A percentile compares a stretch with the other conserved stretches of the same genome.
Conservation (phyloP, 2,888 invertebrate species). For the Catocala nupta region DNA sequence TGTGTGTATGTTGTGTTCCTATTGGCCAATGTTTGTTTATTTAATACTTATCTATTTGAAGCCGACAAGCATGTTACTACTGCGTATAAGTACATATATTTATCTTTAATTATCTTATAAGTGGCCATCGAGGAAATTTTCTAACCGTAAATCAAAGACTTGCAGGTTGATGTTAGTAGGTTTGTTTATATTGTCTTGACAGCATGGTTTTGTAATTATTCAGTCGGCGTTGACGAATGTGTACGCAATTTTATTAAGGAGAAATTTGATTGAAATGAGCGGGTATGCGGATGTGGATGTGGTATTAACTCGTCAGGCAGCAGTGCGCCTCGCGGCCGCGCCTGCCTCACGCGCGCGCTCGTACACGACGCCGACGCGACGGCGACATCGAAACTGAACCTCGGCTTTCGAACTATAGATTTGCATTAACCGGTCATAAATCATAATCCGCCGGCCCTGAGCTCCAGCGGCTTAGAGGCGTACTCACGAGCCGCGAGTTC, state of each 20-base stretch:
- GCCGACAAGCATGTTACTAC: conserved; percentile 15
- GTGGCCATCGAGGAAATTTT: conserved; percentile 37
- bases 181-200: conserved; percentile 28
- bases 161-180: conserved; percentile 11
- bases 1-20: conserved; percentile 9
- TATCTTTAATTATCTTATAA: conserved; percentile 41
- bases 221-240: conserved; percentile 50
- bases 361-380: conserved; percentile 27
- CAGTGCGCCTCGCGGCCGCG: conserved; percentile 45
- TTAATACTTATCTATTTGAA: conserved; percentile 28
- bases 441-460: conserved; percentile 70
- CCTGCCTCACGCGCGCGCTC: conserved; percentile 14
- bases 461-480: conserved; percentile 55
- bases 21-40: conserved; percentile 33
- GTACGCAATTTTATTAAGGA: conserved; percentile 60
- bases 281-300: conserved; percentile 51
- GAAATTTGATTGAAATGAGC: conserved; percentile 71
- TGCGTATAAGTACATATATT: conserved; percentile 25
- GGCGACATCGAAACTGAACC: conserved; percentile 58
- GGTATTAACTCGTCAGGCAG: conserved; percentile 61
- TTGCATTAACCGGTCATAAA: conserved; percentile 80
- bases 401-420: conserved; percentile 72
- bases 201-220: conserved; percentile 26
- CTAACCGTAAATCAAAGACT: conserved; percentile 27
- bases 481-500: conserved; percentile 67